Evolutionary conservation across 2,888 invertebrate species (phyloP), one percentile per base, ranked within the genome.

Genomic region (Ormyrus labotus): DNA sequence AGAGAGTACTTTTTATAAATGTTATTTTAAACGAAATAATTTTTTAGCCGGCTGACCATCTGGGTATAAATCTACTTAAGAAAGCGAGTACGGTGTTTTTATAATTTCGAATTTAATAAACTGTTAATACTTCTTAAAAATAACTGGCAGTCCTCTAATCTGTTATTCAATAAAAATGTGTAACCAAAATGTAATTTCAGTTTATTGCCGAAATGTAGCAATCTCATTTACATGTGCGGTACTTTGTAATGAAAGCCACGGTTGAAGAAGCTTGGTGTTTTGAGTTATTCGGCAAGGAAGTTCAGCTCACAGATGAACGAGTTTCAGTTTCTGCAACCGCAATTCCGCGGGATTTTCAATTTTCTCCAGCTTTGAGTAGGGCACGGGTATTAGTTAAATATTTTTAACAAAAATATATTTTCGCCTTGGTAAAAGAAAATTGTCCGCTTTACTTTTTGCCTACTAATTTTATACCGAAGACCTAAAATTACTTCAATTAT

Each of bases 301-400:
- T 76, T 63, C 76, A 34, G 48, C 50, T 76, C 63, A 48, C 51
- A 9, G 48, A 13, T 45, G 63, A 69, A 76, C 13, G 76, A 69
- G 61, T 53, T 63, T 61, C 63, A 11, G 63, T 75, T 51, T 58
- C 53, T 53, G 5, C 10, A 19, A 50, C 34, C 11, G 34, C 58
- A 58, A 67, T 74, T 74, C 50, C n/a, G 34, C n/a, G 19, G 58
- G 8, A 64, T 58, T 58, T 55, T 57, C 58, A 13, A 11, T 64
- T 55, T 58, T 74, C 34, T 63, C 55, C 4, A n/a, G 34, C 60
- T 71, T 19, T 34, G 34, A 34, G 34, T 34, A 6, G 45, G 7
- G 58, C 5, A 10, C 45, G 55, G 34, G 19, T 69, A 69, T 69
- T 19, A 45, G 8, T 11, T 10, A 10, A 53, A 53, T 11, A 11